Evolutionary conservation across 2,113 vertebrate genomes (phyloP).

Genomic region (Apus apus): DNA sequence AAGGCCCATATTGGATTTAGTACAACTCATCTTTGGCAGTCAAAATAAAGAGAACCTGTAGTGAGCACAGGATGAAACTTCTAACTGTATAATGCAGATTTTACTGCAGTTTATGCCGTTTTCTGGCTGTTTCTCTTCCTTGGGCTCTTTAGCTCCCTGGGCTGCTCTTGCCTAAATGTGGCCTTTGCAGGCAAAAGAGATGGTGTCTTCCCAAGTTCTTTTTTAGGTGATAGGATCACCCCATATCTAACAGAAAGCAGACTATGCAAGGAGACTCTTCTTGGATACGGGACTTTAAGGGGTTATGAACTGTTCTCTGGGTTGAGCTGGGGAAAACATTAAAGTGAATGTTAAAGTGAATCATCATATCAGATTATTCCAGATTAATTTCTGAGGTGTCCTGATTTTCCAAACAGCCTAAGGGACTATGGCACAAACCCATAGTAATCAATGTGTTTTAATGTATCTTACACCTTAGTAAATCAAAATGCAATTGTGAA

Average conservation of each 20-base stretch:
- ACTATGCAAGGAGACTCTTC: background rate
- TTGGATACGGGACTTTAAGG: background rate
- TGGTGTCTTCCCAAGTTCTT: background rate
- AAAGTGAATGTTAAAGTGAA: background rate
- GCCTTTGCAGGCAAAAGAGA: background rate
- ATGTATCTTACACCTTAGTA: background rate
- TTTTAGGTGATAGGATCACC: background rate
- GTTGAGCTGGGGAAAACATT: background rate
- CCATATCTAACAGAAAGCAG: background rate
- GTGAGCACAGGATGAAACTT: background rate
- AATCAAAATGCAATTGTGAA: background rate
- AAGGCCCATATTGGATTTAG: background rate
- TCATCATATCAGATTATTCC: background rate
- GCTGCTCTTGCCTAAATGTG: background rate
- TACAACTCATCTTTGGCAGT: rapidly evolving
- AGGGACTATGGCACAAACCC: background rate
- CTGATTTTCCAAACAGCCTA: background rate
- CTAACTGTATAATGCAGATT: background rate
- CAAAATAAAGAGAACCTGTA: background rate
- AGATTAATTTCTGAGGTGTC: background rate
- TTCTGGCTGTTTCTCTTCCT: background rate
- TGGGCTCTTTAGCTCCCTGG: background rate
- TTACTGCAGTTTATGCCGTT: background rate
- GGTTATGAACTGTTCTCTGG: background rate
- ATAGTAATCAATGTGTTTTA: background rate